These are phyloP conservation scores for Hyposoter dolosus DNA, from an alignment of 2,888 invertebrate genomes.

Conservation along the genomic window DNA sequence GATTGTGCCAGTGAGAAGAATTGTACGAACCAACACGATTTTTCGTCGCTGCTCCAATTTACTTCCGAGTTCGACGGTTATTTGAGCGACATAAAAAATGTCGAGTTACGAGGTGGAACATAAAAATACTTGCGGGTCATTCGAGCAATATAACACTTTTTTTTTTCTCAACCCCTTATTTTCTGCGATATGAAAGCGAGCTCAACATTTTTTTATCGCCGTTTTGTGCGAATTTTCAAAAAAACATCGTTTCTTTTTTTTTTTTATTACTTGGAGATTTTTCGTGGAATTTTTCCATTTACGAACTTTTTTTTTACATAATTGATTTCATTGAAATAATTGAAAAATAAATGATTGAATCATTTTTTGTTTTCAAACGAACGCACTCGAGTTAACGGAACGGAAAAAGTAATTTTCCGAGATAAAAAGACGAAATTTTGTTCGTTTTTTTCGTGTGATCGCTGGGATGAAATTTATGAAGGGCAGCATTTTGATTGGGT, in stretches of 20 bases:
- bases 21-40: constrained; percentile 9
- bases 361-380: no score
- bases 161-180: not conserved
- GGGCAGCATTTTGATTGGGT: not conserved
- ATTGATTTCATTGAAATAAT: no score
- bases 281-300: not conserved
- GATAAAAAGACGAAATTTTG: no score
- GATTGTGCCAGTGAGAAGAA: not conserved
- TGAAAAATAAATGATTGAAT: no score
- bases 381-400: no score
- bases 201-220: not conserved
- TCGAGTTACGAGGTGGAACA: not conserved
- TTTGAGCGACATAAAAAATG: constrained; percentile 27
- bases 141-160: not conserved
- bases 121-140: constrained; percentile 13
- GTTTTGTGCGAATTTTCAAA: constrained; percentile 1
- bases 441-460: no score
- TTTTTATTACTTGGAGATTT: not conserved
- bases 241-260: not conserved
- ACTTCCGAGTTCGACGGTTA: constrained; percentile 32
- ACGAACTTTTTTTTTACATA: not conserved
- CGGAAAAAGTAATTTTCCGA: no score
- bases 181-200: not conserved
- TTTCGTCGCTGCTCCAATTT: constrained; percentile 44
- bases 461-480: not conserved